A percentile compares a stretch with the other conserved stretches of the same genome.
These are phyloP conservation scores for Nephrotoma appendiculata DNA, from an alignment of 2,888 invertebrate species.

Conservation along the genomic window DNA sequence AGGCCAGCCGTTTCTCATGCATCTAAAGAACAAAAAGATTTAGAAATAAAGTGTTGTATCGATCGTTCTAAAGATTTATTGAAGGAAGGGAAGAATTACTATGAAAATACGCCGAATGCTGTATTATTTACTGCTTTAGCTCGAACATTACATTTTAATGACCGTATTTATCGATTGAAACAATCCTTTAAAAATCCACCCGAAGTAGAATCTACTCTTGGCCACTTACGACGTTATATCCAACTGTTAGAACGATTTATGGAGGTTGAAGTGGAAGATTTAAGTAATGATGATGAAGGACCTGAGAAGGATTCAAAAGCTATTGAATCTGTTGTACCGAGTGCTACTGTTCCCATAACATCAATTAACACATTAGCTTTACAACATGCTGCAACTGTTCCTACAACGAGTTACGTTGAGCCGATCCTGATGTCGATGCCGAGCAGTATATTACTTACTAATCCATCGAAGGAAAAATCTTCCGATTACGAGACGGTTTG, in stretches of 20 bases:
- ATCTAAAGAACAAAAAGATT: not conserved
- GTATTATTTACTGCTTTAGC: no score
- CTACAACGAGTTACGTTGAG: not conserved
- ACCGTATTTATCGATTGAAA: no score
- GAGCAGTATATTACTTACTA: not conserved
- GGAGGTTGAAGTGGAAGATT: not conserved
- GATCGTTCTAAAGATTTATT: no score
- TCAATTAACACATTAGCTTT: not conserved
- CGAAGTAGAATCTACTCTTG: no score
- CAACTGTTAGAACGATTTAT: not conserved
- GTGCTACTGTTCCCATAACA: not conserved
- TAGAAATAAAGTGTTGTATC: not conserved
- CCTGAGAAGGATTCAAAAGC: not conserved
- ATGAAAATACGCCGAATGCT: no score
- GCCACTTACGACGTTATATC: not conserved
- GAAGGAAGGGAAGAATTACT: no score
- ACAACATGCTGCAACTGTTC: not conserved
- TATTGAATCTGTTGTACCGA: not conserved
- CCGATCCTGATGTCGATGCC: not conserved
- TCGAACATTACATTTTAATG: no score
- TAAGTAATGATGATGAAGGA: not conserved
- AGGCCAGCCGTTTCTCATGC: not conserved
- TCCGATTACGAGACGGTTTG: not conserved
- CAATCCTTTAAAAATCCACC: no score
- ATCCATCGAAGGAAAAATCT: not conserved